phyloP scores from a whole-genome alignment of 2,888 invertebrate genomes.

The Oasisia sp. region DNA sequence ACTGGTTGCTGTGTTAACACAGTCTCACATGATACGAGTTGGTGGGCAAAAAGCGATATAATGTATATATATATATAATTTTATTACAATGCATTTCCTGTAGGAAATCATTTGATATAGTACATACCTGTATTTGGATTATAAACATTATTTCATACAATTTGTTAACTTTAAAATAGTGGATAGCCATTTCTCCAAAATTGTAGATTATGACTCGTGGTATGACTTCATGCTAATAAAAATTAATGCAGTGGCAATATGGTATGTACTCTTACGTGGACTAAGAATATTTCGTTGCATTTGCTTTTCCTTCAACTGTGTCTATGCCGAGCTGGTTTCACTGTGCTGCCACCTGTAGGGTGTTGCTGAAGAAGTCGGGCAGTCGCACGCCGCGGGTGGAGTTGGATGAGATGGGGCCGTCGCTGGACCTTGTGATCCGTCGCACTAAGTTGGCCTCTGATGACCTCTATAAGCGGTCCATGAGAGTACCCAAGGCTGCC shows the following conservation, averaged over 20 bases:
- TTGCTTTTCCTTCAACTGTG: background rate
- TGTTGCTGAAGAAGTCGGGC: conserved; percentile 90
- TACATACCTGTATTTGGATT: no score
- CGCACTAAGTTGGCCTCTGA: conserved; percentile 89
- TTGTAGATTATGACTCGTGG: no score
- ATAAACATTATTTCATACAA: no score
- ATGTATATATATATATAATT: background rate
- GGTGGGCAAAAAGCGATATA: no score
- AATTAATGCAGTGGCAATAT: no score
- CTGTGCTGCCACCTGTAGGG: conserved; percentile 68
- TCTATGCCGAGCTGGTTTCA: background rate
- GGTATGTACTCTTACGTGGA: no score
- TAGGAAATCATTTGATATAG: no score
- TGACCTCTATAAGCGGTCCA: conserved; percentile 73
- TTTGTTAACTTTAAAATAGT: no score
- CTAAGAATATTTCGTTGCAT: background rate
- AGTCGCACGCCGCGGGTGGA: conserved; percentile 88
- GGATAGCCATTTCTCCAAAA: no score
- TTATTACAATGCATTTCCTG: no score
- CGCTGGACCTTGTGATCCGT: conserved; percentile 85
- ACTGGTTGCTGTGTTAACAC: background rate
- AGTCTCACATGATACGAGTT: background rate
- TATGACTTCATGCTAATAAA: no score
- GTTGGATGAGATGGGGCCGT: conserved; percentile 92
- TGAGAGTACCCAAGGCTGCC: conserved; percentile 58